A percentile compares a stretch with the other conserved stretches of the same genome.
These are phyloP conservation scores for Porphyrio hochstetteri DNA, from an alignment of 2,113 vertebrate genomes.

Conservation along the genomic window DNA sequence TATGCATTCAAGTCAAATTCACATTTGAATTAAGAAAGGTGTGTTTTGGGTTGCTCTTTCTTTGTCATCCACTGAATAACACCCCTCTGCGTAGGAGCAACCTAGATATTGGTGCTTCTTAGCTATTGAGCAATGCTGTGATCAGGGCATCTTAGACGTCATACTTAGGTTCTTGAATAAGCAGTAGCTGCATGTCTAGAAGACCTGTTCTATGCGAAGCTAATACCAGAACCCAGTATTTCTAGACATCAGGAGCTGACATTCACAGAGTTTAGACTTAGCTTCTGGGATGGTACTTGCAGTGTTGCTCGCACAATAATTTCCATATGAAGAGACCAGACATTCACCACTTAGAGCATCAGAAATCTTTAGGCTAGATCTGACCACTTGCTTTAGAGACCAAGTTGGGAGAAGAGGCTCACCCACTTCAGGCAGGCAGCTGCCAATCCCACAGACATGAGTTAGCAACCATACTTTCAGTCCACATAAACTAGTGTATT, in stretches of 20 bases:
- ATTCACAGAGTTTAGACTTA: background rate
- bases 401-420: background rate
- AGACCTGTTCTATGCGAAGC: background rate
- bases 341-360: background rate
- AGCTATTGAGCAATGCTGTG: background rate
- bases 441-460: background rate
- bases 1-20: conserved; percentile 6
- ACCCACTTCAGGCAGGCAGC: background rate
- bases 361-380: background rate
- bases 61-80: background rate
- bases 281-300: background rate
- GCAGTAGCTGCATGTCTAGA: background rate
- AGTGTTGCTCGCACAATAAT: background rate
- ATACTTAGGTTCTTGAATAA: background rate
- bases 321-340: background rate
- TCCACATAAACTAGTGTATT: rapidly evolving
- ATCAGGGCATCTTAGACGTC: background rate
- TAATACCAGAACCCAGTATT: background rate
- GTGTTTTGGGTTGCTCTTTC: background rate
- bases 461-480: background rate
- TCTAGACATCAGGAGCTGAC: background rate
- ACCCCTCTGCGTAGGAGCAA: background rate
- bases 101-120: background rate
- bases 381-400: background rate
- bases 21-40: background rate